Evolutionary conservation across 2,888 invertebrate species (phyloP), one percentile per base, ranked within the genome.

Genomic region (Synanthedon myopaeformis): DNA sequence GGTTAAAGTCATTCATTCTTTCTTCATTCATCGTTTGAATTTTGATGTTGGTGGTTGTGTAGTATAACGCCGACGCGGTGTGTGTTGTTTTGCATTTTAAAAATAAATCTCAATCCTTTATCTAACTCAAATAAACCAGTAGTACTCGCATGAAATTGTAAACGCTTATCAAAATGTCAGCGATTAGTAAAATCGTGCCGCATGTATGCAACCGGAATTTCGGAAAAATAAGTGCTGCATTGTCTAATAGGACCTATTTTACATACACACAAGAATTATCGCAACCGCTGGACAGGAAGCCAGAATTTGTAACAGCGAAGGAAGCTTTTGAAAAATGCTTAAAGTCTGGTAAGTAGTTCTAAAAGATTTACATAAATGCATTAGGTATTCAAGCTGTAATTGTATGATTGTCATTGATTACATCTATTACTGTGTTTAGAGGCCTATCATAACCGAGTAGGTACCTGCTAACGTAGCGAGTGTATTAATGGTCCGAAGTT

Each of bases 201-300:
- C 75, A 69, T 57, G 67, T 78, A 56, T 69, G 78, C n/a, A 70
- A 66, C 51, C 72, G 73, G 56, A 77, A 76, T 72, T 73, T 82
- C 55, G 70, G 77, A 11, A 76, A 73, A 66, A 58, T 85, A 54
- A 71, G 74, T 65, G 74, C 76, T 55, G 76, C 77, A 58, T 80
- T 79, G 63, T 65, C 72, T 56, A 81, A 88, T 54, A 90, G 91
- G 67, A 90, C 74, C 55, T 95, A 91, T 79, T 94, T 92, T 73
- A 92, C 95, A 0, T 95, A 96, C 70, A 91, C 92, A 19, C 92
- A 92, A 59, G 95, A 96, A 74, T 91, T 96, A 49, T 90, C 95
- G 45, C 94, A 95, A 82, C 94, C 95, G 12, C 81, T 94, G 62
- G 89, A 92, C 41, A 90, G 92, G 59, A 91, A 91, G 58, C 95